Evolutionary conservation across 2,113 vertebrate genomes (phyloP).

Genomic region (Leuciscus idus): DNA sequence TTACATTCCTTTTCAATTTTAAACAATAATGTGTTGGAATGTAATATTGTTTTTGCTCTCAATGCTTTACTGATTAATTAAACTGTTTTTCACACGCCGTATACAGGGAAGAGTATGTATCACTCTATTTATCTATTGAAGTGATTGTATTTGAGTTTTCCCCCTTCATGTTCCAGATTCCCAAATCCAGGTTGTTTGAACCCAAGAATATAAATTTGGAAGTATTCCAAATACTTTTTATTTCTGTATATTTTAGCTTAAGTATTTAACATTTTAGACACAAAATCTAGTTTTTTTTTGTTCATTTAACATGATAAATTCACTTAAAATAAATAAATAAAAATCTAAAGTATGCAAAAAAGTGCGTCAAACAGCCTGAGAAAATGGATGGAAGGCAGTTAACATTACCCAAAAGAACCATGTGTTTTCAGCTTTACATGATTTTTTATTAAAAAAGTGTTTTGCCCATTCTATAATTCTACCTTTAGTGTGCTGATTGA

Average conservation of each 20-base stretch:
- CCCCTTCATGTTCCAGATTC: slow-evolving; percentile 47
- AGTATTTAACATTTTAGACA: neutral
- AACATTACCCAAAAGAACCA: slow-evolving; percentile 10
- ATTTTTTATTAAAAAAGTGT: slow-evolving; percentile 23
- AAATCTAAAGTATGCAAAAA: slow-evolving; percentile 40
- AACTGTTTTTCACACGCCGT: slow-evolving; percentile 77
- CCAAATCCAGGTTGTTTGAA: slow-evolving; percentile 57
- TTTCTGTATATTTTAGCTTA: no score
- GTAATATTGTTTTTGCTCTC: slow-evolving; percentile 63
- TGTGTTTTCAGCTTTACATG: neutral
- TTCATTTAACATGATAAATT: neutral
- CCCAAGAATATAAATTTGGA: slow-evolving; percentile 19
- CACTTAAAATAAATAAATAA: neutral
- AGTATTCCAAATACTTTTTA: neutral
- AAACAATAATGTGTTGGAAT: slow-evolving; percentile 47
- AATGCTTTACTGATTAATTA: slow-evolving; percentile 71
- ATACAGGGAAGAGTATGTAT: slow-evolving; percentile 82
- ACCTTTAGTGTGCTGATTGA: neutral
- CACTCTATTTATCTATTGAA: slow-evolving; percentile 73
- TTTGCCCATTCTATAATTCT: neutral
- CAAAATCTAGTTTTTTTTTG: neutral
- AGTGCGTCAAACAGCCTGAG: slow-evolving; percentile 67
- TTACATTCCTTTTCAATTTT: slow-evolving; percentile 37
- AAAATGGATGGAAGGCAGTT: slow-evolving; percentile 35
- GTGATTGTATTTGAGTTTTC: slow-evolving; percentile 67